Percentiles rank a stretch among this genome's conserved stretches.
Conservation (phyloP, 2,797 vertebrate species). For the Chaetophractus vellerosus region DNA sequence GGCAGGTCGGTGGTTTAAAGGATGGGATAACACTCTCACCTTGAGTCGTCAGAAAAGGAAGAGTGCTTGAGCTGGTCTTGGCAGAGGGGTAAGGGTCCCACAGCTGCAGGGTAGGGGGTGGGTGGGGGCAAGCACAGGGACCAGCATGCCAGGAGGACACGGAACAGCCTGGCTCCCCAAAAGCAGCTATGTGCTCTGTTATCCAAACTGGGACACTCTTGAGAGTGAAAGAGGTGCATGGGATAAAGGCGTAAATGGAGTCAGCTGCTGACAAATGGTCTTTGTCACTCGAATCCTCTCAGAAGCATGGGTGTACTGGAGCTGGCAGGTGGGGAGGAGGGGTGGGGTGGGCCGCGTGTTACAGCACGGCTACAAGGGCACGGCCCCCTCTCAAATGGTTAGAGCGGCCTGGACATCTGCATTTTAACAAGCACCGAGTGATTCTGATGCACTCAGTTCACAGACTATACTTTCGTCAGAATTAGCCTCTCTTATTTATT, state of each 20-base stretch:
- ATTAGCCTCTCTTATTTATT: conserved; percentile 7
- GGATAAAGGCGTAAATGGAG: not conserved
- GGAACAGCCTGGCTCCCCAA: not conserved
- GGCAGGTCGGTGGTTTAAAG: not conserved
- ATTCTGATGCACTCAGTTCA: not conserved
- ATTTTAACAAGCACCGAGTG: not conserved
- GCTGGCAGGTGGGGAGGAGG: not conserved
- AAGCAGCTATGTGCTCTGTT: not conserved
- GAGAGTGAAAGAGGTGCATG: not conserved
- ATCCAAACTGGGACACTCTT: not conserved
- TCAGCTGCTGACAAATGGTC: not conserved
- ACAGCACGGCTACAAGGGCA: not conserved
- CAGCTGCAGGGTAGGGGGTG: not conserved
- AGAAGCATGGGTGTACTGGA: not conserved
- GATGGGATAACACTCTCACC: not conserved
- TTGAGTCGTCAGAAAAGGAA: not conserved
- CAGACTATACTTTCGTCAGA: not conserved
- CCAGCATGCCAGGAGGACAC: not conserved
- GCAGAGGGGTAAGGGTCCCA: not conserved
- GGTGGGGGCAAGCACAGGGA: too few relatives aligned
- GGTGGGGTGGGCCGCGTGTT: not conserved
- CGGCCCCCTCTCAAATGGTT: not conserved
- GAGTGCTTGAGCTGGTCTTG: not conserved
- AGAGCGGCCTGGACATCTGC: not conserved
- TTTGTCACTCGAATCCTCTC: not conserved